Evolutionary conservation across 2,797 vertebrate genomes (phyloP), one percentile per base, ranked within the genome.

Genomic region (Microctenopoma steveboyesi): DNA sequence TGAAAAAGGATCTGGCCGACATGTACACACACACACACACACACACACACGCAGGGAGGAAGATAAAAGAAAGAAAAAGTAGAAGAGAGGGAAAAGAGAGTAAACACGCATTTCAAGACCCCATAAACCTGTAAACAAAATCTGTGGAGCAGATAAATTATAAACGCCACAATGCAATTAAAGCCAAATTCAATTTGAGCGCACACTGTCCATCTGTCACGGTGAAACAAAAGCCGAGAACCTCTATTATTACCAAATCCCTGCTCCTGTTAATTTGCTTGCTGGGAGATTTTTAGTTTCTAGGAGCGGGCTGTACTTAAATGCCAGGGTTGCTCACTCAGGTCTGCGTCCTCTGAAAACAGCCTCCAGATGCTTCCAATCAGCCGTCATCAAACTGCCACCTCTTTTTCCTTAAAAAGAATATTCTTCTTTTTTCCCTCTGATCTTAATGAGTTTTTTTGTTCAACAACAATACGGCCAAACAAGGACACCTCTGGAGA

Each of bases 101-200:
- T 91, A 95, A 95, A 94, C 93, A 94, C 88, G 92, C 93, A 91
- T 96, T 96, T 94, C 89, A 94, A 94, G 95, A 96, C 96, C 94
- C 94, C 93, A 93, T 91, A 96, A 98, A 97, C 95, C 96, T 96
- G 96, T 97, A 98, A 97, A 98, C 96, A 97, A 96, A 97, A 96
- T 96, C 96, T 94, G 95, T 95, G 95, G 94, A 96, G 96, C 96
- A 97, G 96, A 98, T 97, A 96, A 97, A 98, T 98, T 96, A 96
- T 96, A 96, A 97, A 97, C 94, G 95, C 95, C 96, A 96, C 96
- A 97, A 97, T 95, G 96, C 97, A 99, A 99, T 98, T 98, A 99
- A 97, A 98, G 96, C 95, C 94, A 93, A 96, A 98, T 98, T 98
- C 95, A 97, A 97, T 98, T 97, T 97, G 95, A 96, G 95, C 94